Conservation (phyloP, 2,797 vertebrate genomes). For the Acrossocheilus wenchowensis region DNA sequence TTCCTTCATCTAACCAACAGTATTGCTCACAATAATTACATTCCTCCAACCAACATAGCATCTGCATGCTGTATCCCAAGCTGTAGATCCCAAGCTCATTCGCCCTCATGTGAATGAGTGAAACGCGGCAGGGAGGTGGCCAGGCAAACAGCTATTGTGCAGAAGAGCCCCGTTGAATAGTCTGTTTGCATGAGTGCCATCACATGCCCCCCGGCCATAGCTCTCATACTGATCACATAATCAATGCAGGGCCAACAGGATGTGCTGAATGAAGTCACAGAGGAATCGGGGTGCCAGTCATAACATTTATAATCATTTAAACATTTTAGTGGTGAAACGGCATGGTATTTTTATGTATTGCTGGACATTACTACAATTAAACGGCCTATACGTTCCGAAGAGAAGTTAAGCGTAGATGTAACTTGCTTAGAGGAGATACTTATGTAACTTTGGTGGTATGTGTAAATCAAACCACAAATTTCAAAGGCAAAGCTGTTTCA, state of each 20-base stretch:
- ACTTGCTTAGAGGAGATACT: slow-evolving; percentile 20
- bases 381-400: not conserved
- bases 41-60: not conserved
- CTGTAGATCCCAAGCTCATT: slow-evolving; percentile 3
- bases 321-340: not conserved
- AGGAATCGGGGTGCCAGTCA: not conserved
- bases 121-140: not conserved
- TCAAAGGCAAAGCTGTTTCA: slow-evolving; percentile 3
- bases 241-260: slow-evolving; percentile 62
- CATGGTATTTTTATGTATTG: not conserved
- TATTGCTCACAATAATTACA: not conserved
- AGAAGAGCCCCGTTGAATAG: slow-evolving; percentile 43
- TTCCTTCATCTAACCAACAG: not conserved
- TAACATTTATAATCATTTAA: slow-evolving; percentile 6
- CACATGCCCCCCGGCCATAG: slow-evolving; percentile 43
- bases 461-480: slow-evolving; percentile 30
- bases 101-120: slow-evolving; percentile 18
- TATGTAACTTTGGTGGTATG: slow-evolving; percentile 30
- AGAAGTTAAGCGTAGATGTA: not conserved
- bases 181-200: slow-evolving; percentile 54
- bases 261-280: slow-evolving; percentile 52
- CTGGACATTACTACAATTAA: not conserved
- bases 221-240: slow-evolving; percentile 53
- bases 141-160: slow-evolving; percentile 31
- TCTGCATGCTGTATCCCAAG: not conserved